Percentiles rank a stretch among this genome's conserved stretches.
These are phyloP conservation scores for Drosophila affinis DNA, from an alignment of 2,888 invertebrate genomes.

Conservation along the genomic window DNA sequence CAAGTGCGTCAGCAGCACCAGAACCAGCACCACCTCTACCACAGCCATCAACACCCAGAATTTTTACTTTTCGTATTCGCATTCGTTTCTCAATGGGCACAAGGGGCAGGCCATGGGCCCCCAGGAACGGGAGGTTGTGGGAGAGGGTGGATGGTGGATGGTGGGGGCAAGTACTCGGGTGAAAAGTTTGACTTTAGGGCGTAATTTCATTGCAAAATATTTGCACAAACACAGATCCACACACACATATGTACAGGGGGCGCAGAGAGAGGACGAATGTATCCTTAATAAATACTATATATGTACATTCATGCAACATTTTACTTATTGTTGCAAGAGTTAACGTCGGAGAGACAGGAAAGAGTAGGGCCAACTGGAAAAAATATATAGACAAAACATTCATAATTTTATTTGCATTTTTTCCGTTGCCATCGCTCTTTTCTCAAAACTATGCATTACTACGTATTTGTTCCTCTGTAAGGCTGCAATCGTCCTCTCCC, in stretches of 20 bases:
- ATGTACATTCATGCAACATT: constrained; percentile 24
- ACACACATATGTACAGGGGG: constrained; percentile 1
- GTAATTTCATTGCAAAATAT: constrained; percentile 75
- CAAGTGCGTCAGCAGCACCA: constrained; percentile 57
- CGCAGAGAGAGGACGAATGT: constrained; percentile 21
- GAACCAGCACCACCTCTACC: neutral
- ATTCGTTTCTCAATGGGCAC: constrained; percentile 38
- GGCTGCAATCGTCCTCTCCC: constrained; percentile 1
- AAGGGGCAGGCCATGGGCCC: neutral
- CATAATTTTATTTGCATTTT: constrained; percentile 59
- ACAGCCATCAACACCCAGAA: neutral
- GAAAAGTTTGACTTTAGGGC: constrained; percentile 74
- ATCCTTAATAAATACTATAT: constrained; percentile 68
- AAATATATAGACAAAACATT: constrained; percentile 53
- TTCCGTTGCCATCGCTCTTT: constrained; percentile 13
- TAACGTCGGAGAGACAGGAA: constrained; percentile 20
- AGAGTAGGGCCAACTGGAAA: constrained; percentile 32
- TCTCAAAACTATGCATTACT: constrained; percentile 58
- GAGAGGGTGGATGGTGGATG: too few species aligned
- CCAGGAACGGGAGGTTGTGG: too few species aligned
- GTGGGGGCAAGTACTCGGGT: constrained; percentile 15
- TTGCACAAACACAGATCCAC: constrained; percentile 42
- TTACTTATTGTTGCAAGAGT: constrained; percentile 42
- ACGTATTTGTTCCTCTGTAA: constrained; percentile 45
- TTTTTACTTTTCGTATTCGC: constrained; percentile 43